Base-by-base conservation (phyloP, 1,140 invertebrate genomes). In the Cyclina sinensis region DNA sequence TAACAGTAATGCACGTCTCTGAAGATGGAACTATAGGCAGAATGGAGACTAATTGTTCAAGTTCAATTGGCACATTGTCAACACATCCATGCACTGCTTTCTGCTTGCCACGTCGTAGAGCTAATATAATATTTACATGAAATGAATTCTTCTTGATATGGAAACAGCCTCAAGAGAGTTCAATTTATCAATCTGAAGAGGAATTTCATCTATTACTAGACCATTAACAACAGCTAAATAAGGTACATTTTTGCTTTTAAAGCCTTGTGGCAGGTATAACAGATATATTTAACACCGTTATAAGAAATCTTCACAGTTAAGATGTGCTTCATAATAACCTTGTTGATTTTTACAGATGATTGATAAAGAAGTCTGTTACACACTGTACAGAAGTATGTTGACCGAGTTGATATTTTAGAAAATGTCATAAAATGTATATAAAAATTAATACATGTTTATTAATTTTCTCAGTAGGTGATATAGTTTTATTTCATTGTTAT, bases 61-160 rank as follows among this genome's bases (percentile, higher is more conserved):
- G 74, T 43, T 79, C 74, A 79, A 79, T 51, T 27, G 74, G 74
- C n/a, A 79, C 68, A 73, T 73, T 73, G 24, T 30, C 68, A 73
- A 73, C 68, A 73, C 68, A 73, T 32, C 68, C 18, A 37, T 73
- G 68, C 24, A 73, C 68, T 73, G 68, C 68, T 37, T 73, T 73
- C 35, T 73, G 68, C 68, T 73, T 73, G 68, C 74, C 74, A 27
- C 74, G 35, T 48, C 37, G 74, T 79, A 79, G 43, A 79, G 37
- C 37, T 48, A 79, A 79, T n/a, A 37, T 37, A 37, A 80, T 51
- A 46, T 79, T 43, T 37, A 46, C 14, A n/a, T n/a, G n/a, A n/a
- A n/a, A n/a, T 35, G 74, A 79, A 79, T 79, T 43, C 74, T 74
- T 39, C 70, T 74, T 32, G 70, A 74, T 74, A 74, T 74, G 70